These are phyloP conservation scores for Esox niger DNA, from an alignment of 2,113 vertebrate species.

Conservation along the genomic window DNA sequence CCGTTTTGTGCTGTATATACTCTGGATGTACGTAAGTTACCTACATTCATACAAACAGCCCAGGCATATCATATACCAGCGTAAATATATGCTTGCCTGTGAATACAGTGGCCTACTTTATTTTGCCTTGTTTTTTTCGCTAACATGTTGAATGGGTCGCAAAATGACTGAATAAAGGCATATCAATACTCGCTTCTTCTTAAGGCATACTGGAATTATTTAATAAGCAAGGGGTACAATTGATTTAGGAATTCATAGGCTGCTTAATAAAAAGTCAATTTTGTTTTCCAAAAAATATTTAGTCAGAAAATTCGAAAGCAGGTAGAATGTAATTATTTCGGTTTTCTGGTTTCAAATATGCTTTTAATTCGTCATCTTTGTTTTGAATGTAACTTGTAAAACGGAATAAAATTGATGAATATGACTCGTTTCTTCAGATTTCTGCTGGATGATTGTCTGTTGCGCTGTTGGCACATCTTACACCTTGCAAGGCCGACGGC, in stretches of 20 bases:
- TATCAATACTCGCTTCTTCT: not conserved
- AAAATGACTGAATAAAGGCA: too few relatives aligned
- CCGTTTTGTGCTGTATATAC: conserved; percentile 16
- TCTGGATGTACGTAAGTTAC: too few relatives aligned
- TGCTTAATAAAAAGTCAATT: not conserved
- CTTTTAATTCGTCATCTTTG: not conserved
- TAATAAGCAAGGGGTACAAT: not conserved
- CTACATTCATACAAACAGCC: too few relatives aligned
- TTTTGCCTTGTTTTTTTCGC: too few relatives aligned
- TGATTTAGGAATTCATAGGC: not conserved
- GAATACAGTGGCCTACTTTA: not conserved
- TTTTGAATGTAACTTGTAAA: conserved; percentile 1
- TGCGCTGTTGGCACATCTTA: too few relatives aligned
- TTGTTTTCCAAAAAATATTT: not conserved
- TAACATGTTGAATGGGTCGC: too few relatives aligned
- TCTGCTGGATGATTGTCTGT: too few relatives aligned
- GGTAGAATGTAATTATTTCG: too few relatives aligned
- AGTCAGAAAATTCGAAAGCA: not conserved
- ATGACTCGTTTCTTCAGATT: not conserved
- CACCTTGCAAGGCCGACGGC: too few relatives aligned
- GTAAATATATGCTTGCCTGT: not conserved
- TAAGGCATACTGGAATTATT: not conserved
- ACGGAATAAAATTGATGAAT: not conserved
- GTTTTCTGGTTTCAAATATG: not conserved
- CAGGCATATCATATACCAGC: not conserved